Evolutionary conservation across 2,888 invertebrate species (phyloP).

Genomic region (Tineola bisselliella): DNA sequence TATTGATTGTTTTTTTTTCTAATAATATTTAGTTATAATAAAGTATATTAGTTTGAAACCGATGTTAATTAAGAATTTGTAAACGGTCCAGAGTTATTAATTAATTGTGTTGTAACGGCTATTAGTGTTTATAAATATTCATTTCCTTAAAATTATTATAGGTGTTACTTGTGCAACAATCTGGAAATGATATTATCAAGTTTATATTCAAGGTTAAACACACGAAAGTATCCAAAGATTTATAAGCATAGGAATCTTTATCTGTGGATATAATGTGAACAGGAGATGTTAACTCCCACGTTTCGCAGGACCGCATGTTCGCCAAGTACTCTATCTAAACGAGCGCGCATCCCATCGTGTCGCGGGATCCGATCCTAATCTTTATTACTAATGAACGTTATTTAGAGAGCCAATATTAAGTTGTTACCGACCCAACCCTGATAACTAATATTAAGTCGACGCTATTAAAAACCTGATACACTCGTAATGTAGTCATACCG

Average conservation of each 20-base stretch:
- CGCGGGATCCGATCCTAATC: slow-evolving; percentile 20
- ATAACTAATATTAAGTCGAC: slow-evolving; percentile 13
- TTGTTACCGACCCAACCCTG: slow-evolving; percentile 15
- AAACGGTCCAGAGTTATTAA: background rate
- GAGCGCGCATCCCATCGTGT: slow-evolving; percentile 9
- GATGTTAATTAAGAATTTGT: background rate
- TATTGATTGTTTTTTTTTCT: background rate
- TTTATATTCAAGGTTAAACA: background rate
- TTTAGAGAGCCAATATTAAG: slow-evolving; percentile 28
- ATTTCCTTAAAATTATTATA: background rate
- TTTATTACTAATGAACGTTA: slow-evolving; percentile 37
- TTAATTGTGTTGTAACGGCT: background rate
- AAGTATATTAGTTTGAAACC: background rate
- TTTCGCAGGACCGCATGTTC: background rate
- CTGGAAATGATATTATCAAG: too few species aligned
- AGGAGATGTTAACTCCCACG: background rate
- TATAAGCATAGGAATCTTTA: background rate
- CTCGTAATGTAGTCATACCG: background rate
- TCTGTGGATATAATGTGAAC: background rate
- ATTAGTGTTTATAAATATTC: background rate
- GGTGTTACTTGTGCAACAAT: background rate
- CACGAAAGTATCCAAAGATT: background rate
- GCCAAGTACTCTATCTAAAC: slow-evolving; percentile 2
- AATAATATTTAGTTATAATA: background rate
- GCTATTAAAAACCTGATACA: slow-evolving; percentile 9